phyloP scores from a whole-genome alignment of 2,888 invertebrate species.

The Oligia latruncula region DNA sequence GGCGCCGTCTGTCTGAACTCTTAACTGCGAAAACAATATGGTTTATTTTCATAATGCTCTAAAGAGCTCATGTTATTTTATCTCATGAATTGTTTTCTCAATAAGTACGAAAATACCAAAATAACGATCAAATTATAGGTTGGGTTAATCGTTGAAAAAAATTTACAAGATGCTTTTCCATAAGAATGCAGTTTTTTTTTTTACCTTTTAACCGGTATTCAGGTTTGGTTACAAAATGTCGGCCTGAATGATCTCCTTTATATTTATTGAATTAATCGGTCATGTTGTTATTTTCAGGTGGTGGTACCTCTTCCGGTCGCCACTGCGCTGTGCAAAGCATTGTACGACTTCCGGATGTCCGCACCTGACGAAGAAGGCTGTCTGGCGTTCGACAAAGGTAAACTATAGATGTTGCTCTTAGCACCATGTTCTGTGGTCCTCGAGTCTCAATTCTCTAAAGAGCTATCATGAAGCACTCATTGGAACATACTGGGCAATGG shows the following conservation, averaged over 20 bases:
- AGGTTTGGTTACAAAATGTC: neutral
- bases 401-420: neutral
- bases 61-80: neutral
- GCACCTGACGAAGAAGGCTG: slow-evolving; percentile 98
- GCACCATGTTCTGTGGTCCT: neutral
- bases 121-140: neutral
- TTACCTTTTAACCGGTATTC: neutral
- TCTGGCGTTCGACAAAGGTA: slow-evolving; percentile 96
- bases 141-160: neutral
- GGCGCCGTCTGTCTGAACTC: neutral
- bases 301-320: slow-evolving; percentile 94
- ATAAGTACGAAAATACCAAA: neutral
- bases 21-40: neutral
- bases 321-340: slow-evolving; percentile 96
- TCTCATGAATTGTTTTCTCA: neutral
- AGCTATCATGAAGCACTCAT: neutral
- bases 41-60: neutral
- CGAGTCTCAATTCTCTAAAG: neutral
- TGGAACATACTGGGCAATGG: no score
- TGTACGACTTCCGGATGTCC: slow-evolving; percentile 97
- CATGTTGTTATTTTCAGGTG: slow-evolving; percentile 85
- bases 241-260: neutral
- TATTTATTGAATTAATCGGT: neutral
- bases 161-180: neutral
- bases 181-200: neutral